These are phyloP conservation scores for Harmothoe impar DNA, from an alignment of 2,888 invertebrate species.

Conservation along the genomic window DNA sequence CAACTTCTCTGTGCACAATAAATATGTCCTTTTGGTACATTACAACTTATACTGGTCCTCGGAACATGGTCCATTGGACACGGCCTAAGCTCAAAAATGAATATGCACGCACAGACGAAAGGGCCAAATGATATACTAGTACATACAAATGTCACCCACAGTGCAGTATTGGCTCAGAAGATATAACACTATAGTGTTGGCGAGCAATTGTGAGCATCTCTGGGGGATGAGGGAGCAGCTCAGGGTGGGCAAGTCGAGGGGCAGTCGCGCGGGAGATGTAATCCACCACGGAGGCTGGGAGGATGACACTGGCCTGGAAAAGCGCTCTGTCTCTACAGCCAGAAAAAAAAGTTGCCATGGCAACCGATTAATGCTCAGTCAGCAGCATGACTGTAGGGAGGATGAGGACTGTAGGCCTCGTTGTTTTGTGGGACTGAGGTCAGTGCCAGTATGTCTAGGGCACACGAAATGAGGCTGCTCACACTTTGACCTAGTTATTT, in stretches of 20 bases:
- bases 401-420: slow-evolving; percentile 35
- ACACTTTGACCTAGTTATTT: slow-evolving; percentile 30
- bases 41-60: no score
- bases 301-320: slow-evolving; percentile 62
- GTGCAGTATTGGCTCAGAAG: no score
- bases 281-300: slow-evolving; percentile 55
- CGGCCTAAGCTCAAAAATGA: no score
- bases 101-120: no score
- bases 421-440: slow-evolving; percentile 50
- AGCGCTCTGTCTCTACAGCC: slow-evolving; percentile 55
- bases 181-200: no score
- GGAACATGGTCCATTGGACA: no score
- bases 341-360: slow-evolving; percentile 62
- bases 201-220: no score
- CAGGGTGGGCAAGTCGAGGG: slow-evolving; percentile 39
- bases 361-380: slow-evolving; percentile 61
- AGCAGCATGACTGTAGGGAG: slow-evolving; percentile 53
- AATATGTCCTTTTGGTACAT: no score
- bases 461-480: slow-evolving; percentile 11
- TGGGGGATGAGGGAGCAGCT: no score
- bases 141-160: no score
- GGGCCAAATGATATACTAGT: no score
- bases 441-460: slow-evolving; percentile 44
- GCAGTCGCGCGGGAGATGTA: slow-evolving; percentile 56
- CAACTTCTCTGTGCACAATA: no score